These are phyloP conservation scores for Fulica atra DNA, from an alignment of 2,113 vertebrate genomes.

Conservation along the genomic window DNA sequence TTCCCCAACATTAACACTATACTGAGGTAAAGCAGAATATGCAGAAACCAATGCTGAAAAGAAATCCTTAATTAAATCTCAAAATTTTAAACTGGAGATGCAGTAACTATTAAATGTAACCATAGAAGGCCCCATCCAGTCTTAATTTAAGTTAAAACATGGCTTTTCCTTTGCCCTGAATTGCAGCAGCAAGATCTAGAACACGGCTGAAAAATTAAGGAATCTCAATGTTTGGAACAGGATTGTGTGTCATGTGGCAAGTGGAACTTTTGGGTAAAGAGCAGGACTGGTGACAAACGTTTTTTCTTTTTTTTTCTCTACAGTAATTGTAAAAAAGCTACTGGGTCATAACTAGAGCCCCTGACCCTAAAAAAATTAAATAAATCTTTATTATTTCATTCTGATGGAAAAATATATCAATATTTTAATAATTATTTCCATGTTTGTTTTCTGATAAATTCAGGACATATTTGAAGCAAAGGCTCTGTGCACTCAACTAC, in stretches of 20 bases:
- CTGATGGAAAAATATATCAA: background rate
- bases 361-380: background rate
- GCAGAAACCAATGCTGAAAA: background rate
- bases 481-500: background rate
- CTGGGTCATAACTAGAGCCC: background rate
- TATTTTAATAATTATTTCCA: background rate
- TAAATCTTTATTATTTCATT: background rate
- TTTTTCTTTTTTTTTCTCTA: background rate
- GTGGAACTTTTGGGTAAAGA: background rate
- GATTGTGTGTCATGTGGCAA: background rate
- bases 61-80: background rate
- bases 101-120: background rate
- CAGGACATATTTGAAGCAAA: background rate
- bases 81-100: background rate
- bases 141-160: background rate
- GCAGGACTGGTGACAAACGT: fast-evolving
- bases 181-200: background rate
- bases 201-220: background rate
- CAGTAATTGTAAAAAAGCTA: background rate
- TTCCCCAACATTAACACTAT: background rate
- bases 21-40: background rate
- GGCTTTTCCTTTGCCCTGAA: background rate
- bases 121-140: background rate
- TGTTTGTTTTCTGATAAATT: background rate
- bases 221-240: background rate